Percentiles rank a stretch among this genome's conserved stretches.
Evolutionary conservation across 2,113 vertebrate genomes (phyloP).

Genomic region (Hyla sarda): DNA sequence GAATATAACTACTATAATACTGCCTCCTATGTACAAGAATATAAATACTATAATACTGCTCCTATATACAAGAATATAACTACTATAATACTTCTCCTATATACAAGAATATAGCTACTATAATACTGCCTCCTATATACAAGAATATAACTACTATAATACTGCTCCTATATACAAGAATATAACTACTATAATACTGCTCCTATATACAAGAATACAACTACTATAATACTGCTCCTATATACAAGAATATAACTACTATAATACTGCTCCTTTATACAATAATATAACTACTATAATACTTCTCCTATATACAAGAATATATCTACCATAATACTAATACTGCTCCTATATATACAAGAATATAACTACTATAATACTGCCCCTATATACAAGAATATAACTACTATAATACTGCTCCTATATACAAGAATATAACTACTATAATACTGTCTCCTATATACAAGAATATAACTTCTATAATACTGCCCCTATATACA

Average conservation of each 20-base stretch:
- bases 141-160: too few relatives aligned
- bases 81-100: too few relatives aligned
- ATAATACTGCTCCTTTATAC: background rate
- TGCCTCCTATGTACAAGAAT: background rate
- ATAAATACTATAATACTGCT: background rate
- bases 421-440: background rate
- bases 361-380: background rate
- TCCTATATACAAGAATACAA: too few relatives aligned
- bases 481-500: background rate
- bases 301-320: background rate
- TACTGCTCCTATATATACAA: background rate
- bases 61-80: background rate
- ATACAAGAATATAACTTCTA: too few relatives aligned
- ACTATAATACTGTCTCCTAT: background rate
- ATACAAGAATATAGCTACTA: too few relatives aligned
- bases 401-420: conserved; percentile 1
- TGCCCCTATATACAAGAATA: too few relatives aligned
- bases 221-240: too few relatives aligned
- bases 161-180: too few relatives aligned
- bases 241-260: background rate
- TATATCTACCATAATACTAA: too few relatives aligned
- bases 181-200: too few relatives aligned
- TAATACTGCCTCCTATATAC: too few relatives aligned
- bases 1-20: background rate
- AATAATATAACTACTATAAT: background rate